Percentiles rank a stretch among this genome's conserved stretches.
phyloP scores from a whole-genome alignment of 2,888 invertebrate genomes.

The Plebejus anna region DNA sequence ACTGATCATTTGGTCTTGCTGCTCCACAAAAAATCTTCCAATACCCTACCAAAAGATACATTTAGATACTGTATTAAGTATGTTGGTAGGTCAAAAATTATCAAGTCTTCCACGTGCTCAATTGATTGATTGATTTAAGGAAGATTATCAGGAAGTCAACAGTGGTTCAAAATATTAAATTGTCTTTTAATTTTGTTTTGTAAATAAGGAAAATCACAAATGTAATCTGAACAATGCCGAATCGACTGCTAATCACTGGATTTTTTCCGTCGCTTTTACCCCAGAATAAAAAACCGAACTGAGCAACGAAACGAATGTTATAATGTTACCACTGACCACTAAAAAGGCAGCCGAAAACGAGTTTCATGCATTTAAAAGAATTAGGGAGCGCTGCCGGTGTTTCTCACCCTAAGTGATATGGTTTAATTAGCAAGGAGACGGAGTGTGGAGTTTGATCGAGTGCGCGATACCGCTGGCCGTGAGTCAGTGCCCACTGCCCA shows the following conservation, averaged over 20 bases:
- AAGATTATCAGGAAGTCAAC: too few species aligned
- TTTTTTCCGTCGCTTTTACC: background rate
- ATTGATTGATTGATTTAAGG: too few species aligned
- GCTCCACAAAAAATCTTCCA: background rate
- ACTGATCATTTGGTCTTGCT: background rate
- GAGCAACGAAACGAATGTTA: background rate
- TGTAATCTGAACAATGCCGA: background rate
- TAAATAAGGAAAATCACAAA: background rate
- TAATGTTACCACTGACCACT: background rate
- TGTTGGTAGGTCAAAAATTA: background rate
- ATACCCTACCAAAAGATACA: background rate
- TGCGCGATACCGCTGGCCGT: slow-evolving; percentile 57
- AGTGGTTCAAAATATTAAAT: background rate
- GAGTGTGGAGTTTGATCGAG: slow-evolving; percentile 61
- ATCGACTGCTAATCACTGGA: background rate
- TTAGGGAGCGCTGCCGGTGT: slow-evolving; percentile 51
- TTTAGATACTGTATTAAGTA: too few species aligned
- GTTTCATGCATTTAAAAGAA: slow-evolving; percentile 43
- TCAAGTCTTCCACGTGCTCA: background rate
- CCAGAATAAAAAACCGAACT: background rate
- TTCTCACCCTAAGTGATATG: slow-evolving; percentile 60
- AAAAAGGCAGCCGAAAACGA: slow-evolving; percentile 7
- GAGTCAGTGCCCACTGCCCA: slow-evolving; percentile 40
- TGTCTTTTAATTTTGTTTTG: background rate
- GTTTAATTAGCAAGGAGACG: slow-evolving; percentile 59